phyloP scores from a whole-genome alignment of 2,797 vertebrate species.

The Molossus alvarezi region DNA sequence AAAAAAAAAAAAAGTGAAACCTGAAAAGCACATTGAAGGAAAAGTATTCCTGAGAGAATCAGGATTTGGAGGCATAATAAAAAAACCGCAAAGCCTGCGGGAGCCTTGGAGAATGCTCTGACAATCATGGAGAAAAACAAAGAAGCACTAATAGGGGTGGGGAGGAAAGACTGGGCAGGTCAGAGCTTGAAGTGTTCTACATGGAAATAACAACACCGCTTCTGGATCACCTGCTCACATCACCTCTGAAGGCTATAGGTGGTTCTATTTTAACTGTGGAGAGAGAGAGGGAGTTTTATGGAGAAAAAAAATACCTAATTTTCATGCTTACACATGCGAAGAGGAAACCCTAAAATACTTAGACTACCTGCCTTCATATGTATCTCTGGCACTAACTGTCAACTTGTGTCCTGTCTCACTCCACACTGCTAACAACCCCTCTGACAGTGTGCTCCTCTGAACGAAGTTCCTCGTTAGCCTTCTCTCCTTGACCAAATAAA shows the following conservation, averaged over 20 bases:
- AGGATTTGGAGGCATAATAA: not conserved
- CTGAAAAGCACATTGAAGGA: not conserved
- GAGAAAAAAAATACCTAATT: not conserved
- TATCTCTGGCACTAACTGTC: not conserved
- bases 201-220: constrained; percentile 26
- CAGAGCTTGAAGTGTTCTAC: constrained; percentile 14
- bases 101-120: not conserved
- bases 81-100: not conserved
- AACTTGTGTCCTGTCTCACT: not conserved
- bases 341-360: not conserved
- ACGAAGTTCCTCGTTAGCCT: not conserved
- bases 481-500: constrained; percentile 13
- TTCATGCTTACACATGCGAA: constrained; percentile 12
- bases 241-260: not conserved
- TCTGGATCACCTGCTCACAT: not conserved
- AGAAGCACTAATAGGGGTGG: not conserved
- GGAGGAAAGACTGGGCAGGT: not conserved
- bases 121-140: not conserved
- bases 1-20: not conserved
- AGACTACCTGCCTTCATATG: not conserved
- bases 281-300: not conserved
- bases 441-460: not conserved
- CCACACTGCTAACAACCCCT: not conserved
- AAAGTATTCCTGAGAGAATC: not conserved
- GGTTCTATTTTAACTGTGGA: not conserved